Evolutionary conservation across 2,888 invertebrate species (phyloP), one percentile per base, ranked within the genome.

Genomic region (Loripinus fragilis): DNA sequence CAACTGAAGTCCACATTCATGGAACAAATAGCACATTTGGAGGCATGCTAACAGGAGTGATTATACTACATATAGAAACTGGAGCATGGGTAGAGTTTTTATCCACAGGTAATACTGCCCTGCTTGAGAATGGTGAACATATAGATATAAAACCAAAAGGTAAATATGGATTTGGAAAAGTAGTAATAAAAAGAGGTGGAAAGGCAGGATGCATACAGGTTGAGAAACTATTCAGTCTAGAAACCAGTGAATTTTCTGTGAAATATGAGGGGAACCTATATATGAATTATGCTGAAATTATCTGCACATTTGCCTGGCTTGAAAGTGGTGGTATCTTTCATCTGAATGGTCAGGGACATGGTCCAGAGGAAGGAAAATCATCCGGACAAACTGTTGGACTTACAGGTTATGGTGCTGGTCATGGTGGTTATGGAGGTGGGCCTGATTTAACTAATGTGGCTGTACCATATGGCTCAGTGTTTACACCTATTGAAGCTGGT

Each of bases 401-500:
- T 10, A 74, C 79, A 65, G 90, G 90, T 20, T 87, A 86, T 72
- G 90, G 90, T 23, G 90, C 88, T 7, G 81, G 83, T 20, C 88
- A 89, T 85, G 90, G 90, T 28, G 90, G 90, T 0, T 84, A 86
- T 74, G 90, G 90, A 41, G 89, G 90, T 60, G 86, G 86, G 12
- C 50, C 80, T 17, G 70, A 86, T 70, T 77, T 83, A 17, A 41
- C 64, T 25, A 38, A 33, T 23, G 70, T 85, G 20, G 45, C 86
- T 25, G 66, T 71, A n/a, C 86, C 90, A 0, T 90, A 90, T 80
- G 89, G 86, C 2, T 88, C 88, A n/a, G 80, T 88, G 10, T 87
- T 86, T 66, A 70, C 76, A 1, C 89, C 90, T 0, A 38, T 25
- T 38, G 75, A 83, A 30, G 60, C 72, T 48, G 90, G 90, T 8